Percentiles rank a stretch among this genome's conserved stretches.
Conservation (phyloP, 1,140 invertebrate genomes). For the Anoplolepis gracilipes region DNA sequence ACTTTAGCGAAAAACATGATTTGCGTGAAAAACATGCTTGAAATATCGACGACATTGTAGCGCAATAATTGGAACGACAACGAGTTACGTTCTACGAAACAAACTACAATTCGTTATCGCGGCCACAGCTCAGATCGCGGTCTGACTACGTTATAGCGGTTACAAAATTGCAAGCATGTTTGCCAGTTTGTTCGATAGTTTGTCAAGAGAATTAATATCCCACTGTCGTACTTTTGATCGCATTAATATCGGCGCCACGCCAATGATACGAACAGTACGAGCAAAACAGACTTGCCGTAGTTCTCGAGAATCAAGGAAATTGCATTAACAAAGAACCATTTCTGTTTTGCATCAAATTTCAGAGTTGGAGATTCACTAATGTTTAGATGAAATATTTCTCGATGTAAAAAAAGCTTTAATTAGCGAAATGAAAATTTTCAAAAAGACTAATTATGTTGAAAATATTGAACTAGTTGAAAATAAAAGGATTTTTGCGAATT, state of each 20-base stretch:
- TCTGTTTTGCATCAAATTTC: background rate
- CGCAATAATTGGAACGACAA: conserved; percentile 50
- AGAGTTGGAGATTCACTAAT: background rate
- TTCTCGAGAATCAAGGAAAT: conserved; percentile 7
- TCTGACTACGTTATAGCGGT: conserved; percentile 44
- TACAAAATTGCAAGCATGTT: conserved; percentile 44
- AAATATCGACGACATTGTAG: conserved; percentile 51
- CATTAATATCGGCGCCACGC: conserved; percentile 41
- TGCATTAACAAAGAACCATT: conserved; percentile 11
- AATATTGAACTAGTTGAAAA: background rate
- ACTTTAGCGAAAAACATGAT: conserved; percentile 41
- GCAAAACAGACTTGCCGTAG: conserved; percentile 15
- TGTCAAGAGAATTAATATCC: conserved; percentile 40
- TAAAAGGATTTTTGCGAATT: conserved; percentile 7
- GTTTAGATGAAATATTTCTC: background rate
- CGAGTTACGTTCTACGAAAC: conserved; percentile 42
- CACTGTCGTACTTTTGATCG: conserved; percentile 53
- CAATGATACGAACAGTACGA: conserved; percentile 26
- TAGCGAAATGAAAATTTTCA: background rate
- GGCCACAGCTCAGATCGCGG: conserved; percentile 49
- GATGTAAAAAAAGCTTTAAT: conserved; percentile 9
- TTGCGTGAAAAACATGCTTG: conserved; percentile 2
- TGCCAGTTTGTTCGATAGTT: conserved; percentile 42
- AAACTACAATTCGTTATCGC: conserved; percentile 54
- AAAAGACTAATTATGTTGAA: background rate